Percentiles rank a stretch among this genome's conserved stretches.
Conservation (phyloP, 2,888 invertebrate genomes). For the Drosophila fulvimacula region DNA sequence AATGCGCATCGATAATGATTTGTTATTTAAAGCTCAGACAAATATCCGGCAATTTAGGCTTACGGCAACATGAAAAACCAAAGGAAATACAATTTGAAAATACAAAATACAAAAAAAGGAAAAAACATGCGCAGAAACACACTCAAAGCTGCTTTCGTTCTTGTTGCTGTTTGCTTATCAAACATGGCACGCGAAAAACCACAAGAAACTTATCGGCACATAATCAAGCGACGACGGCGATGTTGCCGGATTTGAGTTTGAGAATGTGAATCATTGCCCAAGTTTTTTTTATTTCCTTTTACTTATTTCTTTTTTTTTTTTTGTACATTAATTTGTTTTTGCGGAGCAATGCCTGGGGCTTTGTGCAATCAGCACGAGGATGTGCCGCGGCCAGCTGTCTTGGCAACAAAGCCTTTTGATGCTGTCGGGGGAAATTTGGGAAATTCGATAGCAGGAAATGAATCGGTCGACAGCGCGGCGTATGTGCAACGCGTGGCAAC, state of each 20-base stretch:
- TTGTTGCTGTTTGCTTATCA: slow-evolving; percentile 36
- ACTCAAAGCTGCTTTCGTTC: slow-evolving; percentile 7
- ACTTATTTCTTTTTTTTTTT: slow-evolving; percentile 28
- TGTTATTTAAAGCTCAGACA: slow-evolving; percentile 71
- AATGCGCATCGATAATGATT: slow-evolving; percentile 78
- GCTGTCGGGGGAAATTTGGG: slow-evolving; percentile 53
- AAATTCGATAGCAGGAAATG: slow-evolving; percentile 71
- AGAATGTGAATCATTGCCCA: slow-evolving; percentile 50
- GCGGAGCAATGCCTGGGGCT: slow-evolving; percentile 65
- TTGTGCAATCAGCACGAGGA: slow-evolving; percentile 74
- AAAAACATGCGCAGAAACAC: slow-evolving; percentile 28
- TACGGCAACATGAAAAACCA: slow-evolving; percentile 14
- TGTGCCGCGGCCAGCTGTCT: slow-evolving; percentile 25
- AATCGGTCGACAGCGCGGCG: slow-evolving; percentile 58
- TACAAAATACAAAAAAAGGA: neutral
- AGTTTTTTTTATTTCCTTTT: slow-evolving; percentile 12
- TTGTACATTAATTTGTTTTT: slow-evolving; percentile 72
- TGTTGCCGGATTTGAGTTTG: slow-evolving; percentile 30
- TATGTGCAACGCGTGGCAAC: slow-evolving; percentile 59
- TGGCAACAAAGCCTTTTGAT: slow-evolving; percentile 43
- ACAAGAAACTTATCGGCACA: slow-evolving; percentile 66
- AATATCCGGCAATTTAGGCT: slow-evolving; percentile 67
- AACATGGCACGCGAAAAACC: slow-evolving; percentile 51
- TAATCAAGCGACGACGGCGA: slow-evolving; percentile 52
- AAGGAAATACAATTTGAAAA: slow-evolving; percentile 21